phyloP scores from a whole-genome alignment of 2,888 invertebrate species.

The Scaptomyza flava region DNA sequence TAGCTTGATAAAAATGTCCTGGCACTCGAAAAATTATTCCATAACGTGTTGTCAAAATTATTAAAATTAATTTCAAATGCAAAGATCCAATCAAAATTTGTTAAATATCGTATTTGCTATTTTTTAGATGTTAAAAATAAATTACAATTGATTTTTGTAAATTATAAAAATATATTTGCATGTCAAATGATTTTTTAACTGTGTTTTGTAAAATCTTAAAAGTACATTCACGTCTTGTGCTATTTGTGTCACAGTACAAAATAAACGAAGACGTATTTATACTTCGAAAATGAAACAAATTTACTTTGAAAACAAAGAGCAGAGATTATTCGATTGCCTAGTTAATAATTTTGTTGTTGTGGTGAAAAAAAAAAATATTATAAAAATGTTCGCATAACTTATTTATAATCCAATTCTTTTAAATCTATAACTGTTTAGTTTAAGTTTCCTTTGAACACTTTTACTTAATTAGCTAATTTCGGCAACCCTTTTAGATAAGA shows the following conservation, averaged over 20 bases:
- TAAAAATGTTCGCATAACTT: too few relatives aligned
- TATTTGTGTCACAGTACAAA: too few relatives aligned
- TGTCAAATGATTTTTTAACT: too few relatives aligned
- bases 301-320: neutral
- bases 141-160: neutral
- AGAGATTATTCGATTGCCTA: neutral
- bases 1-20: slow-evolving; percentile 80
- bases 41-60: slow-evolving; percentile 65
- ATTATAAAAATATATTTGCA: neutral
- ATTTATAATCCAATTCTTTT: too few relatives aligned
- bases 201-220: too few relatives aligned
- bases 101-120: neutral
- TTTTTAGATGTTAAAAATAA: neutral
- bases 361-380: neutral
- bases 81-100: slow-evolving; percentile 22
- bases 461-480: too few relatives aligned
- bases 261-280: neutral
- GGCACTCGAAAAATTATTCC: slow-evolving; percentile 81
- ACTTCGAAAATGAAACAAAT: neutral
- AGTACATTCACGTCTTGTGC: too few relatives aligned
- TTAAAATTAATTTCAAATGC: slow-evolving; percentile 48
- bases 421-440: too few relatives aligned
- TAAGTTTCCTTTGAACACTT: too few relatives aligned
- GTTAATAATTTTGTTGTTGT: neutral
- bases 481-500: too few relatives aligned